Evolutionary conservation across 2,113 vertebrate species (phyloP).

Genomic region (Scomber colias): DNA sequence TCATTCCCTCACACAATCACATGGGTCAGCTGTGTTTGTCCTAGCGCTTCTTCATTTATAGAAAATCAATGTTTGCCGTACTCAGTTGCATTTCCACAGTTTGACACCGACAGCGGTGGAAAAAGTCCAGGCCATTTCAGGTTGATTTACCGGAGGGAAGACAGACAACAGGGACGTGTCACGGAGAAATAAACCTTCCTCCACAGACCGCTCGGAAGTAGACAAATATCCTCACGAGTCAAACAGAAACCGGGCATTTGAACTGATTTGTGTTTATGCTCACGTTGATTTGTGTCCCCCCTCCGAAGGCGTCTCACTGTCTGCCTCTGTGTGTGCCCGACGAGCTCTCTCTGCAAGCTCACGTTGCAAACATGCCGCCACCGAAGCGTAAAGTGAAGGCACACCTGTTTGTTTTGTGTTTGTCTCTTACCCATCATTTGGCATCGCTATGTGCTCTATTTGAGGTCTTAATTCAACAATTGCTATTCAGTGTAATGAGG

Average conservation of each 20-base stretch:
- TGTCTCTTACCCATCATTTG: constrained; percentile 68
- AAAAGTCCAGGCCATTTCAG: constrained; percentile 10
- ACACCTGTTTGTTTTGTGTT: constrained; percentile 76
- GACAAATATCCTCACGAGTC: constrained; percentile 47
- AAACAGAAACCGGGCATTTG: constrained; percentile 45
- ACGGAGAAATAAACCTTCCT: constrained; percentile 47
- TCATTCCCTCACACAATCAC: constrained; percentile 16
- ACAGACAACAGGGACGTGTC: constrained; percentile 31
- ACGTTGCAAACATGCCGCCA: constrained; percentile 14
- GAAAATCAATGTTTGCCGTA: constrained; percentile 54
- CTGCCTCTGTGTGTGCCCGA: constrained; percentile 31
- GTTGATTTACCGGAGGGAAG: constrained; percentile 56
- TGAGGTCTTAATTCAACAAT: constrained; percentile 57
- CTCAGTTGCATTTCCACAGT: constrained; percentile 20
- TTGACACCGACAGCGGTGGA: constrained; percentile 9
- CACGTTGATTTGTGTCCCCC: constrained; percentile 52
- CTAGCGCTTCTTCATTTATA: constrained; percentile 40
- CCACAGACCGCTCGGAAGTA: constrained; percentile 21
- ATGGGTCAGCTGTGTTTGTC: constrained; percentile 50
- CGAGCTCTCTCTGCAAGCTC: constrained; percentile 33
- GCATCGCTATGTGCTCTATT: constrained; percentile 48
- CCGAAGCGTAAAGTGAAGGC: constrained; percentile 55
- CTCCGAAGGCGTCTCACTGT: constrained; percentile 20
- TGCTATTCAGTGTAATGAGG: constrained; percentile 52
- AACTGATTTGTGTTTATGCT: constrained; percentile 59